Percentiles rank a stretch among this genome's conserved stretches.
Evolutionary conservation across 2,113 vertebrate genomes (phyloP).

Genomic region (Lota lota): DNA sequence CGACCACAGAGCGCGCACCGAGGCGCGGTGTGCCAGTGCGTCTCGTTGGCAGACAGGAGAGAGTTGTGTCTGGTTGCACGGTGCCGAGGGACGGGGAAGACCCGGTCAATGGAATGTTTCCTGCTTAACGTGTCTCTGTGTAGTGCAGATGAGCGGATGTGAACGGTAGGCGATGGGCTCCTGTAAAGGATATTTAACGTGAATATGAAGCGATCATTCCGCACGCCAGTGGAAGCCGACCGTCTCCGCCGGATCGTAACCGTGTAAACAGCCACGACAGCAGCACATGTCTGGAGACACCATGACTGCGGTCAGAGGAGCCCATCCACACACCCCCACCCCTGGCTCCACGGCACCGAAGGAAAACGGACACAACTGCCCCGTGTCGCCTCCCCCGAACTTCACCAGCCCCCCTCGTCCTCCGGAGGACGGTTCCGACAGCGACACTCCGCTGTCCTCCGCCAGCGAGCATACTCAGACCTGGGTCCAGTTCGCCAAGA

Average conservation of each 20-base stretch:
- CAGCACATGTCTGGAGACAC: conserved; percentile 57
- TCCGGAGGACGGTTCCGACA: conserved; percentile 15
- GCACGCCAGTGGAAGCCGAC: conserved; percentile 42
- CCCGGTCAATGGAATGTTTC: too few relatives aligned
- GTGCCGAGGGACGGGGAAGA: too few relatives aligned
- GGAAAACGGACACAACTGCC: conserved; percentile 48
- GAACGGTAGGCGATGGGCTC: conserved; percentile 29
- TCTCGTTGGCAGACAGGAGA: too few relatives aligned
- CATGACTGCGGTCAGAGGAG: conserved; percentile 57
- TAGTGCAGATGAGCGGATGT: too few relatives aligned
- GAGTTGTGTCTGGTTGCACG: too few relatives aligned
- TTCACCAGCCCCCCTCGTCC: conserved; percentile 28
- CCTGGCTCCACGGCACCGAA: conserved; percentile 39
- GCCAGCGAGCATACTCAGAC: conserved; percentile 79
- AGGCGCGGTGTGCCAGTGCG: too few relatives aligned
- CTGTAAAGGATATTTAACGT: conserved; percentile 39
- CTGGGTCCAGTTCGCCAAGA: conserved; percentile 84
- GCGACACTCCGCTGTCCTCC: conserved; percentile 56
- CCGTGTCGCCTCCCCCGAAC: conserved; percentile 36
- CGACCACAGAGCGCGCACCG: too few relatives aligned
- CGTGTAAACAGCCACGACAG: conserved; percentile 15
- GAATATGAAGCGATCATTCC: conserved; percentile 4
- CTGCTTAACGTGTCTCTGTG: too few relatives aligned
- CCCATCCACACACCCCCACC: conserved; percentile 34
- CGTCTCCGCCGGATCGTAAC: conserved; percentile 18